These are phyloP conservation scores for Spilogale gracilis DNA, from an alignment of 2,113 vertebrate genomes.

Conservation along the genomic window DNA sequence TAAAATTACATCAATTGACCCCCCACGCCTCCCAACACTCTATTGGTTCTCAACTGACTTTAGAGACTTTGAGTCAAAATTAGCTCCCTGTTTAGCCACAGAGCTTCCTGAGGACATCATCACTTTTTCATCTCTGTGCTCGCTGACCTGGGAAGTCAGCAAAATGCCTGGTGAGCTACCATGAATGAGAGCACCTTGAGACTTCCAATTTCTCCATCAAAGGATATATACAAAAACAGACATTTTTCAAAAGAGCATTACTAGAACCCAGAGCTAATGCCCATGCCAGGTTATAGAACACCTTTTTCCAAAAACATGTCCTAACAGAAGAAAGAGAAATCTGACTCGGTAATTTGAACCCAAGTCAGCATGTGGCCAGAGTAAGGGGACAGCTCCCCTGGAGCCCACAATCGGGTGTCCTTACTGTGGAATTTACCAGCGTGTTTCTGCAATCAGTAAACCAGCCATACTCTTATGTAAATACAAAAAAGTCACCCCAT, in stretches of 20 bases:
- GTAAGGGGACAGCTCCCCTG: not conserved
- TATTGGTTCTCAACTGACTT: rapidly evolving
- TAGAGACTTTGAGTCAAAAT: not conserved
- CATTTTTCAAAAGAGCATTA: not conserved
- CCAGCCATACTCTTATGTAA: not conserved
- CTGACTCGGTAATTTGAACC: not conserved
- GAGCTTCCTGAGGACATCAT: not conserved
- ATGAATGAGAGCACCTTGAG: not conserved
- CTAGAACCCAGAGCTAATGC: not conserved
- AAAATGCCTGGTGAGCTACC: not conserved
- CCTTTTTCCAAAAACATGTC: not conserved
- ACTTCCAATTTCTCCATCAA: not conserved
- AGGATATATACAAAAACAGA: not conserved
- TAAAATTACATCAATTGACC: not conserved
- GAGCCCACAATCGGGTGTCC: rapidly evolving
- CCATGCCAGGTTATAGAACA: not conserved
- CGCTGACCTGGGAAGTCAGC: not conserved
- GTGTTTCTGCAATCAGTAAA: rapidly evolving
- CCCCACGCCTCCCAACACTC: rapidly evolving
- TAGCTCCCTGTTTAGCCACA: not conserved
- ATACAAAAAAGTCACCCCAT: conserved; percentile 56
- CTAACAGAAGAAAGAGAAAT: not conserved
- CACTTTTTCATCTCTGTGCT: not conserved
- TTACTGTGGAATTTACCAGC: rapidly evolving
- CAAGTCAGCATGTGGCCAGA: not conserved